phyloP scores from a whole-genome alignment of 2,888 invertebrate species.

The Disparrhopalites patrizii region DNA sequence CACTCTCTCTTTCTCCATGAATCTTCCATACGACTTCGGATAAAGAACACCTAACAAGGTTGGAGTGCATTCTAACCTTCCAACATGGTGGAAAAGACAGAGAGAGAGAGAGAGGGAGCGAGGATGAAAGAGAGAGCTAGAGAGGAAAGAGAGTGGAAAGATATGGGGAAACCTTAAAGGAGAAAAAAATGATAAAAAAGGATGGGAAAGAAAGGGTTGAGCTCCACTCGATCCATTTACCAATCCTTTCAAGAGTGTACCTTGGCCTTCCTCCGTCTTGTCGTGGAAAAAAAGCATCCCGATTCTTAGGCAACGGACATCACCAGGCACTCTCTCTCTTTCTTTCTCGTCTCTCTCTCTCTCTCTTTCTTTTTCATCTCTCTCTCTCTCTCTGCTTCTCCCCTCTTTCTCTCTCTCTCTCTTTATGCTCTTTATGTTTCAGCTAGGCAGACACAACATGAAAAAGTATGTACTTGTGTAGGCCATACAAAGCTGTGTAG shows the following conservation, averaged over 20 bases:
- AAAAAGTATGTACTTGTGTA: no score
- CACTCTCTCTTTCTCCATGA: background rate
- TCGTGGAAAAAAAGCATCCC: slow-evolving; percentile 1
- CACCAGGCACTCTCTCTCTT: background rate
- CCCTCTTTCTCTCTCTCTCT: no score
- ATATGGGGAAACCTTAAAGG: background rate
- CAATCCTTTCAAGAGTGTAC: slow-evolving; percentile 27
- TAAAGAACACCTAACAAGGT: no score
- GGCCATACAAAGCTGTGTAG: no score
- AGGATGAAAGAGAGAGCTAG: background rate
- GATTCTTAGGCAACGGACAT: slow-evolving; percentile 6
- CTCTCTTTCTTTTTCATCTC: background rate
- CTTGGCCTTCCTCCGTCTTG: slow-evolving; percentile 19
- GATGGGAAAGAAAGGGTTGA: slow-evolving; percentile 25
- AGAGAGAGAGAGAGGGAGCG: background rate
- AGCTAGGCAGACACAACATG: no score
- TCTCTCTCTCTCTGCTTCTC: background rate
- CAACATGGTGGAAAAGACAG: background rate
- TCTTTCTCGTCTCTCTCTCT: slow-evolving; percentile 4
- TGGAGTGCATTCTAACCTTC: no score
- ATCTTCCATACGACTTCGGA: no score
- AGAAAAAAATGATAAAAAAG: slow-evolving; percentile 3
- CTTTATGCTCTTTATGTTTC: no score
- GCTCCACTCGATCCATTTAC: slow-evolving; percentile 30
- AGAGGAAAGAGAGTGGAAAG: background rate